Conservation (phyloP, 2,888 invertebrate species). For the Argyra leucocephala region DNA sequence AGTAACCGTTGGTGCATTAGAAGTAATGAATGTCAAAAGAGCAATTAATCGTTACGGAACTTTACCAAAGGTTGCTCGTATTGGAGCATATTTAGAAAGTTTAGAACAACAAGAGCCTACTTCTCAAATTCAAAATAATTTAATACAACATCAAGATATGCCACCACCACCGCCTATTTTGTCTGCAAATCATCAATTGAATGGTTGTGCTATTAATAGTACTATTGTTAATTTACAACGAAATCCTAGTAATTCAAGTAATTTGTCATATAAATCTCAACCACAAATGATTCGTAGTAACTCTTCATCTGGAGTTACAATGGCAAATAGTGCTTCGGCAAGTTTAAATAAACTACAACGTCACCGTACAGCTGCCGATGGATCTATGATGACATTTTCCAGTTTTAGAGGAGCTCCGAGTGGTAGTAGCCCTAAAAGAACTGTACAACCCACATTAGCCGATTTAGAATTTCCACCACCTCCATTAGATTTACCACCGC, state of each 20-base stretch:
- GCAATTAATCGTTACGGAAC: conserved; percentile 94
- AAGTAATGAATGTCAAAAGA: conserved; percentile 89
- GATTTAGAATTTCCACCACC: conserved; percentile 84
- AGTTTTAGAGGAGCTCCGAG: conserved; percentile 53
- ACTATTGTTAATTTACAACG: conserved; percentile 12
- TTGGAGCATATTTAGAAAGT: conserved; percentile 92
- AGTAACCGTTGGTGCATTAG: conserved; percentile 82
- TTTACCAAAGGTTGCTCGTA: conserved; percentile 89
- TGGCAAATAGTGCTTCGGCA: conserved; percentile 54
- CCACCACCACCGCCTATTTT: conserved; percentile 24
- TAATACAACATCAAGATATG: conserved; percentile 23
- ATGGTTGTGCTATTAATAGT: conserved; percentile 19
- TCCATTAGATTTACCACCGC: conserved; percentile 69
- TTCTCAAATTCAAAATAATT: background rate
- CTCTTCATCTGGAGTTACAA: conserved; percentile 72
- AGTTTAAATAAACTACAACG: conserved; percentile 49
- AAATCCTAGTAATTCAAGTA: conserved; percentile 36
- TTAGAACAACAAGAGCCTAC: conserved; percentile 64
- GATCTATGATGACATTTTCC: conserved; percentile 44
- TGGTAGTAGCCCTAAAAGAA: conserved; percentile 62
- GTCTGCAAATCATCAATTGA: conserved; percentile 20
- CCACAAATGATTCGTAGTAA: conserved; percentile 84
- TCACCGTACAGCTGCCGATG: conserved; percentile 48
- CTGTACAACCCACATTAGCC: conserved; percentile 63
- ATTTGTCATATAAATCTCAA: conserved; percentile 49